Evolutionary conservation across 2,797 vertebrate genomes (phyloP), one percentile per base, ranked within the genome.

Genomic region (Fistularia commersonii): DNA sequence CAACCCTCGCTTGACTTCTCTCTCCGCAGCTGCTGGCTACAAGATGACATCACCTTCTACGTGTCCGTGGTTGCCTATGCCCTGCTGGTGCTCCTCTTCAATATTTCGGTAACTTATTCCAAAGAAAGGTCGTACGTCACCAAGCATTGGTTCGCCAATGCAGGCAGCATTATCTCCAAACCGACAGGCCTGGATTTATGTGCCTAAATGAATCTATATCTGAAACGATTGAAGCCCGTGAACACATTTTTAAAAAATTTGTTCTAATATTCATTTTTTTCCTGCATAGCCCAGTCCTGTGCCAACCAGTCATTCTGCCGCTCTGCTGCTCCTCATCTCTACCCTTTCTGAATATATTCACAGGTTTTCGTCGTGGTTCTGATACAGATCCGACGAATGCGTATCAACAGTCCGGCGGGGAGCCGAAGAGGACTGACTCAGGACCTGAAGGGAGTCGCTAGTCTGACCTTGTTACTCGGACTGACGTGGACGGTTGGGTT

Each of bases 401-500:
- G 87, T 57, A 76, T 64, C 40, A 91, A 90, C 69, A 87, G 79
- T 45, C 89, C 89, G 0, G 82, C 84, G 0, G 87, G 89, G 40
- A 86, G 61, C 34, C 83, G 46, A 11, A 74, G 77, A 1, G 63
- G 66, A 32, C 82, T 93, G 33, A 70, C 93, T 33, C 88, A 88
- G n/a, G 90, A 97, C 60, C 68, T 96, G 64, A 93, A 85, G 78
- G 90, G 88, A 13, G 85, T 90, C 3, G 87, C 83, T 50, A 94
- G 93, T 56, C 82, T 96, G 32, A 93, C 91, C 6, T 84, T 94
- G 60, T 80, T 98, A 66, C 87, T 95, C 1, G 94, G 94, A 38
- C 86, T 99, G 65, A 97, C 92, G 0, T 98, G 94, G 93, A 86
- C 87, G 0, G 69, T 93, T 57, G 91, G 84, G 37, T 93, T 96